These are phyloP conservation scores for Denticeps clupeoides DNA, from an alignment of 2,797 vertebrate species.

Conservation along the genomic window DNA sequence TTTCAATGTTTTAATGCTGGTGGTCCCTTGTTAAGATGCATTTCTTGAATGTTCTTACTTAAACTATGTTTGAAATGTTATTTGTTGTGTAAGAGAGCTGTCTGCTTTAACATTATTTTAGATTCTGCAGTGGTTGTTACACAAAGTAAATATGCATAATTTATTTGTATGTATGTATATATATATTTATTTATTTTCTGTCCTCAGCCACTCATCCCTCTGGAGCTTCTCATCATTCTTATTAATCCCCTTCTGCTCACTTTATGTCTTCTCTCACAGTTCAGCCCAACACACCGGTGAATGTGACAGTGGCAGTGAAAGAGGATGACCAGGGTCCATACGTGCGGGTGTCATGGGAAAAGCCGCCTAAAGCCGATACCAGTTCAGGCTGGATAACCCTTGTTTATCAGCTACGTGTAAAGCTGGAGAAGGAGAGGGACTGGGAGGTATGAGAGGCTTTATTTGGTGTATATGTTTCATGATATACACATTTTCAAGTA, in stretches of 20 bases:
- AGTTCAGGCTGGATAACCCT: constrained; percentile 88
- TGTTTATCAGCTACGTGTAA: constrained; percentile 76
- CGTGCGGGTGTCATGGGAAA: constrained; percentile 72
- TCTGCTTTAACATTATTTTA: too few species aligned
- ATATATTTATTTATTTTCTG: background rate
- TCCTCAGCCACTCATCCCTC: background rate
- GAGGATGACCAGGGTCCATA: constrained; percentile 56
- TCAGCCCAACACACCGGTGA: constrained; percentile 77
- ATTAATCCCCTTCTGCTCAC: background rate
- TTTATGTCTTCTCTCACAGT: constrained; percentile 57
- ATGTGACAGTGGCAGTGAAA: constrained; percentile 60
- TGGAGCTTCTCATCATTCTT: background rate
- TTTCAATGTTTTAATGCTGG: too few species aligned
- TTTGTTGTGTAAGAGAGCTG: too few species aligned
- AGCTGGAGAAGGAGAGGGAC: constrained; percentile 56
- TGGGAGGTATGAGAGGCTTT: constrained; percentile 72
- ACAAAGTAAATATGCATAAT: too few species aligned
- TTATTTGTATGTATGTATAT: background rate
- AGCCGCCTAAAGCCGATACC: constrained; percentile 71
- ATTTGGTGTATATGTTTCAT: too few species aligned
- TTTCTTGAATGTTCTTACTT: too few species aligned
- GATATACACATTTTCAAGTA: too few species aligned
- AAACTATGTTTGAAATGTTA: too few species aligned
- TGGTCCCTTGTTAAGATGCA: too few species aligned
- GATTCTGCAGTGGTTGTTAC: too few species aligned